These are phyloP conservation scores for Strigops habroptila DNA, from an alignment of 2,113 vertebrate species.

Conservation along the genomic window DNA sequence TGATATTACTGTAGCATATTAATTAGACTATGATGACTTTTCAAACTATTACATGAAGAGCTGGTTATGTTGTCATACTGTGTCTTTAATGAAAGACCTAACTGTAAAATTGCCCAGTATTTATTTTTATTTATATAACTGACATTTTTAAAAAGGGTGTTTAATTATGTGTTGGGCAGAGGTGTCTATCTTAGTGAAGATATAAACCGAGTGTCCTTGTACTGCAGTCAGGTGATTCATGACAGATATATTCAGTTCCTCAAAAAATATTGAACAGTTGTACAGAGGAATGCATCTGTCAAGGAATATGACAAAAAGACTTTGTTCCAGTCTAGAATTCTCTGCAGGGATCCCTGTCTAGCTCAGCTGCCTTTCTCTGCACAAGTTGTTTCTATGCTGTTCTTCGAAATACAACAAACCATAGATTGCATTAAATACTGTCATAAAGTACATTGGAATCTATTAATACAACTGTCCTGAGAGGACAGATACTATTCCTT, in stretches of 20 bases:
- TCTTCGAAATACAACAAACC: background rate
- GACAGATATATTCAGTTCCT: background rate
- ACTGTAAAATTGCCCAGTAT: conserved; percentile 45
- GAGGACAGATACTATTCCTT: background rate
- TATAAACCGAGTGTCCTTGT: background rate
- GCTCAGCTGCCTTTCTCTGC: background rate
- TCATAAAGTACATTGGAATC: background rate
- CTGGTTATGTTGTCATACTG: background rate
- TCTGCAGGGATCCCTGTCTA: background rate
- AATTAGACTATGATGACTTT: conserved; percentile 14
- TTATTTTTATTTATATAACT: conserved; percentile 26
- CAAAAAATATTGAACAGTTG: background rate
- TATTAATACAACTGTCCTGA: background rate
- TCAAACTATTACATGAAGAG: conserved; percentile 33
- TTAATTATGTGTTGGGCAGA: background rate
- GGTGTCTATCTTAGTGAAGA: background rate
- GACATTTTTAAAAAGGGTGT: background rate
- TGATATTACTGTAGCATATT: background rate
- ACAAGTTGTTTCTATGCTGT: background rate
- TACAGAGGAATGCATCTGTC: background rate
- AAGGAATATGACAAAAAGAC: background rate
- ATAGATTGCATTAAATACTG: background rate
- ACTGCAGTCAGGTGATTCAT: background rate
- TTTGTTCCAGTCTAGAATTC: background rate
- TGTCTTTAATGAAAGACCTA: conserved; percentile 14